These are phyloP conservation scores for Platygyra sinensis DNA, from an alignment of 64 coral and sea anemone species.

Conservation along the genomic window DNA sequence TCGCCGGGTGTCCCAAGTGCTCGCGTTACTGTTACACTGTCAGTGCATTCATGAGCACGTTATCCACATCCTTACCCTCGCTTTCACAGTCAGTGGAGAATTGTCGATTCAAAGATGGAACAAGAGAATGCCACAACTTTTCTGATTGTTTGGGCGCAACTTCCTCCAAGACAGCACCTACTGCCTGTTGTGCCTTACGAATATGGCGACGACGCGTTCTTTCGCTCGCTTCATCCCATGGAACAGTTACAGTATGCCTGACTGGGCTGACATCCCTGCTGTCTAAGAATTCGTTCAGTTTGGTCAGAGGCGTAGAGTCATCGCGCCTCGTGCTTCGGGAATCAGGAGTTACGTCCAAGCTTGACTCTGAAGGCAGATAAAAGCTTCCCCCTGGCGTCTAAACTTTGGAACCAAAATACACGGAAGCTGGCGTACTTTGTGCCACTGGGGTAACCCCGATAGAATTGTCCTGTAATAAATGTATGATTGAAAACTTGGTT, in stretches of 20 bases:
- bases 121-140: neutral
- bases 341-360: neutral
- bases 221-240: conserved; percentile 46
- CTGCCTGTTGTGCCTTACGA: conserved; percentile 62
- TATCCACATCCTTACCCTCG: conserved; percentile 49
- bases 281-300: conserved; percentile 44
- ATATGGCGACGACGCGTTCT: conserved; percentile 58
- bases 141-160: conserved; percentile 45
- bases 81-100: neutral
- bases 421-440: too few species aligned
- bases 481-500: too few species aligned
- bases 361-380: neutral
- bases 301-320: neutral
- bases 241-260: conserved; percentile 29
- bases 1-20: neutral
- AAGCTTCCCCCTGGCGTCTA: too few species aligned
- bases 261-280: conserved; percentile 69
- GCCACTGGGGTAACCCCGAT: too few species aligned
- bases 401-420: too few species aligned
- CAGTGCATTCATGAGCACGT: conserved; percentile 55
- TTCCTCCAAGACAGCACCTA: conserved; percentile 56
- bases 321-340: neutral
- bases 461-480: too few species aligned
- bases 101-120: neutral
- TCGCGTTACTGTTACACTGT: conserved; percentile 59